These are phyloP conservation scores for Netelia melanura DNA, from an alignment of 2,888 invertebrate species.

Conservation along the genomic window DNA sequence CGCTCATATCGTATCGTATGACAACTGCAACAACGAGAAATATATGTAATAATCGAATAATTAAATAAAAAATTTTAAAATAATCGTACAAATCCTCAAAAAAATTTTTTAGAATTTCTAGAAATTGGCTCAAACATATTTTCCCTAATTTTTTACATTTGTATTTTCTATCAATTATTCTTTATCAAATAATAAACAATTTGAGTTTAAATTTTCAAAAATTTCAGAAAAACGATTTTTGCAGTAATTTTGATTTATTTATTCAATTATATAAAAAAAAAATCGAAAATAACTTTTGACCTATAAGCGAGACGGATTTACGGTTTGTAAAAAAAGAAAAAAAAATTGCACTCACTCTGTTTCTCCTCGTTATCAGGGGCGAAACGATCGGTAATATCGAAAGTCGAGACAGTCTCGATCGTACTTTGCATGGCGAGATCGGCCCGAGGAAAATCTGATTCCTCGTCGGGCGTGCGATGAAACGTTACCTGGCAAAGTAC, in stretches of 20 bases:
- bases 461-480: slow-evolving; percentile 58
- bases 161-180: too few species aligned
- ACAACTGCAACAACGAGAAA: slow-evolving; percentile 44
- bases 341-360: slow-evolving; percentile 54
- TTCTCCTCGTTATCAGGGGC: slow-evolving; percentile 30
- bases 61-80: too few species aligned
- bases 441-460: slow-evolving; percentile 35
- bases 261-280: too few species aligned
- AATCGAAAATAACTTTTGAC: too few species aligned
- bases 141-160: too few species aligned
- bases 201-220: too few species aligned
- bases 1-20: slow-evolving; percentile 49
- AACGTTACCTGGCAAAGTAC: slow-evolving; percentile 69
- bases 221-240: too few species aligned
- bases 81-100: too few species aligned
- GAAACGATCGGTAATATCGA: slow-evolving; percentile 53
- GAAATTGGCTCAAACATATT: too few species aligned
- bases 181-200: too few species aligned
- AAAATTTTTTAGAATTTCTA: too few species aligned
- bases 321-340: not conserved
- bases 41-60: not conserved
- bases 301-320: not conserved
- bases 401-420: slow-evolving; percentile 35
- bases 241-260: too few species aligned
- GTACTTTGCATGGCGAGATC: slow-evolving; percentile 32